A percentile compares a stretch with the other conserved stretches of the same genome.
phyloP scores from a whole-genome alignment of 2,113 vertebrate species.

The Neolamprologus toae region DNA sequence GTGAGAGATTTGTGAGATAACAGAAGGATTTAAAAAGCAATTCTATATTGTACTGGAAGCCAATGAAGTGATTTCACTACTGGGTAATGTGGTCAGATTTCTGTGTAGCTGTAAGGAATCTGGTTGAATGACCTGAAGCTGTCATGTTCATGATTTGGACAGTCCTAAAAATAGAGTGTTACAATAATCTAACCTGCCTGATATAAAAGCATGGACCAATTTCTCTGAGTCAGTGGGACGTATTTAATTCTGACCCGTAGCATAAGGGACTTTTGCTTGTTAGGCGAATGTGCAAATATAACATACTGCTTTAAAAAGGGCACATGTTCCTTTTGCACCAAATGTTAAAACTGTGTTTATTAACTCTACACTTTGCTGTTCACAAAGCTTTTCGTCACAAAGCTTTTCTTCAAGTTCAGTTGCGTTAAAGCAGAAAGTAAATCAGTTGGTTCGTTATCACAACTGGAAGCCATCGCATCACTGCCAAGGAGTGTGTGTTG shows the following conservation, averaged over 20 bases:
- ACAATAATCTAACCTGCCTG: not conserved
- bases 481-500: not conserved
- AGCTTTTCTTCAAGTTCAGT: not conserved
- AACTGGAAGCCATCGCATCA: not conserved
- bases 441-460: not conserved
- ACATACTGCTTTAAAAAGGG: not conserved
- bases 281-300: not conserved
- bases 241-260: not conserved
- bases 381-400: rapidly evolving
- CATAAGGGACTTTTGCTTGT: not conserved
- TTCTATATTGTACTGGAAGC: not conserved
- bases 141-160: not conserved
- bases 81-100: not conserved
- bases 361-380: not conserved
- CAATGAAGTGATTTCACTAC: not conserved
- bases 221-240: not conserved
- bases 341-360: not conserved
- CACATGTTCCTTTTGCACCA: not conserved
- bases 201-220: not conserved
- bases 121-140: not conserved
- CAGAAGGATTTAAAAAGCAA: not conserved
- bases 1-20: not conserved
- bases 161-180: not conserved
- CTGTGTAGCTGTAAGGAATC: not conserved
- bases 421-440: not conserved